Evolutionary conservation across 2,888 invertebrate genomes (phyloP).

Genomic region (Phragmatobia fuliginosa): DNA sequence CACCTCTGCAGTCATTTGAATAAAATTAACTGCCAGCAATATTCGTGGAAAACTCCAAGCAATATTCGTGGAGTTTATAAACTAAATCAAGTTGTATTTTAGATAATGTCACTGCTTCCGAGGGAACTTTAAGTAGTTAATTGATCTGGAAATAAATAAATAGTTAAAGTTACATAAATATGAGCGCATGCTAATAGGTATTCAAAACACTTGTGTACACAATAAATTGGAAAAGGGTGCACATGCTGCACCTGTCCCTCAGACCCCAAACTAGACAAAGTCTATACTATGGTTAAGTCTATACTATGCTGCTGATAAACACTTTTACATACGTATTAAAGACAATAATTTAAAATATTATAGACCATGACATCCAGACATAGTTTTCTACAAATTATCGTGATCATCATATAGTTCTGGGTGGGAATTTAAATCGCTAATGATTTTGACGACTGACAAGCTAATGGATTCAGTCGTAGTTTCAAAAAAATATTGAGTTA

Average conservation of each 20-base stretch:
- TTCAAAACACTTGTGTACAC: background rate
- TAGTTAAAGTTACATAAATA: conserved; percentile 22
- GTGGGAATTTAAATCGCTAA: no score
- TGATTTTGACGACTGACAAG: background rate
- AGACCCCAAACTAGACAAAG: no score
- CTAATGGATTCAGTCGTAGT: background rate
- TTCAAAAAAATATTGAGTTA: background rate
- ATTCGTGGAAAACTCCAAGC: background rate
- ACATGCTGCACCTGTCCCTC: no score
- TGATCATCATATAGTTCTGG: background rate
- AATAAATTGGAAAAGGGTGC: no score
- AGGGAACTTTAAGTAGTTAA: conserved; percentile 21
- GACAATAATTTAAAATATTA: no score
- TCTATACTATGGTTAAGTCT: background rate
- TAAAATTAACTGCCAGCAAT: conserved; percentile 3
- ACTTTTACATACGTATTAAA: no score
- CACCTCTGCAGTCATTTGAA: background rate
- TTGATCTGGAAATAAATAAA: conserved; percentile 33
- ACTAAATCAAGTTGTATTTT: conserved; percentile 4
- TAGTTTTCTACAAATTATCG: background rate
- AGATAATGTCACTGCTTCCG: background rate
- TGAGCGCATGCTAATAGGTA: background rate
- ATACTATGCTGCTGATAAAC: no score
- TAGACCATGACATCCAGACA: no score
- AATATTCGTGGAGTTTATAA: background rate